Conservation (phyloP, 2,113 vertebrate species). For the Neopipo cinnamomea region DNA sequence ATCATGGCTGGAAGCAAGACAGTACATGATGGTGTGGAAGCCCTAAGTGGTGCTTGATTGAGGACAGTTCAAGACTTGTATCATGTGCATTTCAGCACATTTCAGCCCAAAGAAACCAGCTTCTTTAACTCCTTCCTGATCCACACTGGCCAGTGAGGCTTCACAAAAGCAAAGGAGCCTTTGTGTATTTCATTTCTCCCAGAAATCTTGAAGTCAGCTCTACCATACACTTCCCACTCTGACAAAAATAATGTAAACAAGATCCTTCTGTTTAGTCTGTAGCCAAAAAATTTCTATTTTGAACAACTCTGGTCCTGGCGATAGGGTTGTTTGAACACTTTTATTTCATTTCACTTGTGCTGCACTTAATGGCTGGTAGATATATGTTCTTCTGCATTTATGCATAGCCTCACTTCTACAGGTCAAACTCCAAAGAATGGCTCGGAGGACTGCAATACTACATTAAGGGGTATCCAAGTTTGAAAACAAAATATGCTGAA, state of each 20-base stretch:
- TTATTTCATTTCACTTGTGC: neutral
- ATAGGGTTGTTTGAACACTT: neutral
- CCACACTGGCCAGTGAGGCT: neutral
- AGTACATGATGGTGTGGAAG: neutral
- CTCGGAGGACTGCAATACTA: neutral
- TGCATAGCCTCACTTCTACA: neutral
- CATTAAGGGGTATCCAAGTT: neutral
- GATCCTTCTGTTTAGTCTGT: neutral
- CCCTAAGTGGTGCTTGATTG: rapidly evolving
- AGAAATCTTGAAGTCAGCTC: neutral
- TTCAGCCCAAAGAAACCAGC: neutral
- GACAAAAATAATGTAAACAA: slow-evolving; percentile 31
- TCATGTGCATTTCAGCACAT: neutral
- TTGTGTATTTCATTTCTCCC: neutral
- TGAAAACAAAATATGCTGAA: neutral
- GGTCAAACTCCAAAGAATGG: neutral
- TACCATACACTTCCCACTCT: neutral
- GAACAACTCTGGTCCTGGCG: neutral
- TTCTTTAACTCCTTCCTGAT: neutral
- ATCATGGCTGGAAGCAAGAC: neutral
- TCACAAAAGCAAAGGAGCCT: neutral
- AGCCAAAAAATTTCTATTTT: slow-evolving; percentile 8
- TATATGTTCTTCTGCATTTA: neutral
- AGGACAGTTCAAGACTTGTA: neutral
- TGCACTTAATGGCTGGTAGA: neutral